Base-by-base conservation (phyloP, 2,888 invertebrate genomes). In the Acronicta alni region DNA sequence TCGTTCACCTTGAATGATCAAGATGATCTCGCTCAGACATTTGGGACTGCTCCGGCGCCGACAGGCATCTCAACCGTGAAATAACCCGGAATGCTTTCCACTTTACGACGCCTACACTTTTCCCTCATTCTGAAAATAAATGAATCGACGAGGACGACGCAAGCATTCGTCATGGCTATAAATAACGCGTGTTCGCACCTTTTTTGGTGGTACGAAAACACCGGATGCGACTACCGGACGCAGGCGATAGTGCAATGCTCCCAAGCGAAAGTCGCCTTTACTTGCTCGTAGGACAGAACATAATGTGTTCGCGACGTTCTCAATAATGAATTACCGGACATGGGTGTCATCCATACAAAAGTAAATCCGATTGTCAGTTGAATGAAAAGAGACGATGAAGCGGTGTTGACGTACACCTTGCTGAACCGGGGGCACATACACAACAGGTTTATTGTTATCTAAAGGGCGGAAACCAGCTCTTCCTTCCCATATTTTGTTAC, bases 191-290 rank as follows among this genome's bases (percentile, higher is more conserved):
- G 91, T 91, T 91, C 93, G 89, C 91, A 92, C 93, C 93, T 92
- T 93, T 93, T 94, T 93, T 90, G 92, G 93, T 87, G 81, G 86
- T 90, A 89, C 89, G 86, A 90, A 92, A 91, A 89, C 88, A 92
- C 92, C 93, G 93, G 93, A 93, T 86, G 88, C 85, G 75, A 84
- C 92, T 91, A 92, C 93, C 92, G 93, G 92, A 92, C 89, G 92
- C 84, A 79, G 81, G 79, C 86, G 81, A 83, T 82, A 85, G 90
- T 88, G 88, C 89, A 88, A 81, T 86, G 88, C 87, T 89, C 90
- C 86, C 85, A 74, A 77, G 81, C 86, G 82, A 89, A 85, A 88
- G 85, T 87, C 88, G 84, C 79, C 78, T 83, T 77, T 84, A 82
- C 77, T 76, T 73, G 72, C 72, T 75, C 62, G 72, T 51, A 70